Conservation (phyloP, 2,113 vertebrate genomes). For the Neotoma lepida region DNA sequence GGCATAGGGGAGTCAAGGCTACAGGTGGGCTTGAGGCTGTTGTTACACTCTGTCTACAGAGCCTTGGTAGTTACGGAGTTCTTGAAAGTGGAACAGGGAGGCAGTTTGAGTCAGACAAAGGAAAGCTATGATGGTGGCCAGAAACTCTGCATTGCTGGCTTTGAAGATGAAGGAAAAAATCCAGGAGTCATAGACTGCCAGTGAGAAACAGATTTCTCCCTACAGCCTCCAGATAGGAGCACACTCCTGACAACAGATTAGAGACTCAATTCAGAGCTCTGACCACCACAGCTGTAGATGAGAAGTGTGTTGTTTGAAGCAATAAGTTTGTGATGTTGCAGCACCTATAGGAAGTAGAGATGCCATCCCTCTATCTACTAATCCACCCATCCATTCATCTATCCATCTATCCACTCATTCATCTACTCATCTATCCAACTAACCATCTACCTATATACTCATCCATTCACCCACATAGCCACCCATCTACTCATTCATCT, state of each 20-base stretch:
- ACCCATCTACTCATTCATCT: neutral
- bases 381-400: neutral
- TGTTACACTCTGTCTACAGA: neutral
- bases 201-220: neutral
- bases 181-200: neutral
- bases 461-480: neutral
- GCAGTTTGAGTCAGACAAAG: neutral
- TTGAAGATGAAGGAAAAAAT: neutral
- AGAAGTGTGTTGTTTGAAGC: neutral
- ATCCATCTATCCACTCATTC: neutral
- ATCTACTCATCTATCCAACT: neutral
- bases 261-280: neutral
- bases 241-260: neutral
- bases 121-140: neutral
- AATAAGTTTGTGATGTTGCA: neutral
- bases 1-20: neutral
- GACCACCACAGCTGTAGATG: neutral
- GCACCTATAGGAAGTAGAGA: neutral
- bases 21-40: neutral
- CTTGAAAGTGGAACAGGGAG: neutral
- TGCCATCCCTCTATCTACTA: neutral
- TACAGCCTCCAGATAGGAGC: neutral
- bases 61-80: neutral
- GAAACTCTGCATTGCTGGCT: neutral
- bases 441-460: neutral